Evolutionary conservation across 2,797 vertebrate genomes (phyloP).

Genomic region (Propithecus perrieri): DNA sequence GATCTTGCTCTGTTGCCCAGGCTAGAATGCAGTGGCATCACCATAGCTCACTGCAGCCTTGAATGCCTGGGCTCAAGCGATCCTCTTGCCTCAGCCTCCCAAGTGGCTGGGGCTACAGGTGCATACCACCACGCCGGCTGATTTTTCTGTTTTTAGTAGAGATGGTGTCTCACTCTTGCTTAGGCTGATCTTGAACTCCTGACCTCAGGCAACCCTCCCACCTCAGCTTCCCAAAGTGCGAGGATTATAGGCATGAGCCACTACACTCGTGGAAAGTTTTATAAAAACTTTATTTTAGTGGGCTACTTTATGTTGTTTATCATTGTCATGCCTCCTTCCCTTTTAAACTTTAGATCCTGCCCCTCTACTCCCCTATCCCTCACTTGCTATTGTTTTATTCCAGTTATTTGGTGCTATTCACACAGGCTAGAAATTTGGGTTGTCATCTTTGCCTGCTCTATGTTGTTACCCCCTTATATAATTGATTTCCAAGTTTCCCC

Average conservation of each 20-base stretch:
- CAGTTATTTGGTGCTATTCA: background rate
- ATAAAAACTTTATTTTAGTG: constrained; percentile 10
- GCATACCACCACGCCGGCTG: background rate
- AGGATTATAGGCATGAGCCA: background rate
- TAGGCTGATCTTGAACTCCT: background rate
- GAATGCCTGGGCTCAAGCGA: background rate
- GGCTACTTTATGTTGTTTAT: constrained; percentile 39
- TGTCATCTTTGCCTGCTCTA: constrained; percentile 7
- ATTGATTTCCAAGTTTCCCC: constrained; percentile 26
- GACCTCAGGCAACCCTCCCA: background rate
- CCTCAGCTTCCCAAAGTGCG: background rate
- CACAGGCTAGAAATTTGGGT: background rate
- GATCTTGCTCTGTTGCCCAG: background rate
- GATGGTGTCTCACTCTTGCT: background rate
- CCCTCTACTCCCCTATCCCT: background rate
- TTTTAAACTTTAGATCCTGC: constrained; percentile 38
- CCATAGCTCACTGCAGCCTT: background rate
- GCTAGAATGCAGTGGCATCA: background rate
- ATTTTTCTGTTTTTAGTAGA: background rate
- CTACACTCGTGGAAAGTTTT: background rate
- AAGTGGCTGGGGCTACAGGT: background rate
- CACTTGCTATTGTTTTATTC: constrained; percentile 1
- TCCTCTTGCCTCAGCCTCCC: background rate
- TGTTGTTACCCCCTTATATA: background rate
- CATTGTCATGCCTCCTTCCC: background rate